Conservation (phyloP, 2,797 vertebrate genomes). For the Simalia tracyae region DNA sequence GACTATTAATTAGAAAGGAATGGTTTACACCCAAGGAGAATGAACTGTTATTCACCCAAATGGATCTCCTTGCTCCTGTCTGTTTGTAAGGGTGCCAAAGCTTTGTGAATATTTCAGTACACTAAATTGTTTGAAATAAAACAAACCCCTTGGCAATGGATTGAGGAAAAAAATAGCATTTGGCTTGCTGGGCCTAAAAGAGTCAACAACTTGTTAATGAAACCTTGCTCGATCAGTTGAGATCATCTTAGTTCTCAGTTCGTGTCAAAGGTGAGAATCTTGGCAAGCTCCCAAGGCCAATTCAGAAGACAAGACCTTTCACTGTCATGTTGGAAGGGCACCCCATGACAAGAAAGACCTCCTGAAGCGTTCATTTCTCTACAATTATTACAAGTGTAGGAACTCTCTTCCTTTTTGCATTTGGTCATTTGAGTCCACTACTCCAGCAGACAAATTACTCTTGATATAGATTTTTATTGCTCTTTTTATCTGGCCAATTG, state of each 20-base stretch:
- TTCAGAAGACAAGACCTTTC: not conserved
- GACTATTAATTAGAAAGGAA: slow-evolving; percentile 47
- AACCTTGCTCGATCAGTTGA: not conserved
- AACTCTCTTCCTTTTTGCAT: not conserved
- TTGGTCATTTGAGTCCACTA: not conserved
- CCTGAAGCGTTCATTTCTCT: not conserved
- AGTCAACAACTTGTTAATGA: not conserved
- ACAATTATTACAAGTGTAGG: not conserved
- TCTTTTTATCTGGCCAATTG: not conserved
- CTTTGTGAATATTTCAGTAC: slow-evolving; percentile 40
- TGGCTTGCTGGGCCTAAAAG: slow-evolving; percentile 4
- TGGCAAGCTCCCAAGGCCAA: not conserved
- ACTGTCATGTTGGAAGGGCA: not conserved
- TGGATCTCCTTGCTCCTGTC: slow-evolving; percentile 6
- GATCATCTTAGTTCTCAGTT: not conserved
- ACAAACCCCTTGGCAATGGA: slow-evolving; percentile 27
- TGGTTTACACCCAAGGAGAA: slow-evolving; percentile 32
- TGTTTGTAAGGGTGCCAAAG: slow-evolving; percentile 10
- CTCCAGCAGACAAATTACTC: not conserved
- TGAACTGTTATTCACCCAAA: slow-evolving; percentile 25
- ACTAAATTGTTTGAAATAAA: slow-evolving; percentile 32
- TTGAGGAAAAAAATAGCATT: slow-evolving; percentile 36
- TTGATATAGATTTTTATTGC: not conserved
- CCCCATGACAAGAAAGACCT: not conserved
- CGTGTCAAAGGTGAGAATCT: not conserved